Conservation (phyloP, 2,113 vertebrate species). For the Anseranas semipalmata region DNA sequence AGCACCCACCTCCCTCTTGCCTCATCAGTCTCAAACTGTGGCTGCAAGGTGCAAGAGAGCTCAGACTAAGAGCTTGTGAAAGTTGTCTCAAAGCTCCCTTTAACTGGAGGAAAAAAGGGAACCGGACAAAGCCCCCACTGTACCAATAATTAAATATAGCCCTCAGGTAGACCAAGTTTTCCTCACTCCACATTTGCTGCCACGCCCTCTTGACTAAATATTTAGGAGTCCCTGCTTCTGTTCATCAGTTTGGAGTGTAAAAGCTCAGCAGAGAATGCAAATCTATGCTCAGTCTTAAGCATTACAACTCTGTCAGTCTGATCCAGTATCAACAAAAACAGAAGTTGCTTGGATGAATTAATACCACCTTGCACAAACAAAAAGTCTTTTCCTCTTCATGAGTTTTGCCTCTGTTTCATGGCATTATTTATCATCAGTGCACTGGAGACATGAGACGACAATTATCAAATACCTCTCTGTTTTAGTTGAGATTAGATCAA, state of each 20-base stretch:
- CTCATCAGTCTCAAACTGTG: background rate
- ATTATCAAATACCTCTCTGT: background rate
- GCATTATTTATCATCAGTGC: background rate
- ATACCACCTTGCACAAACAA: background rate
- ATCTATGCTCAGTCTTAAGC: background rate
- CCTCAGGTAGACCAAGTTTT: background rate
- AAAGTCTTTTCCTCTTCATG: background rate
- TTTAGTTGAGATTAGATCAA: background rate
- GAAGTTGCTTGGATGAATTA: background rate
- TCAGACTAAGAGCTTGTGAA: background rate
- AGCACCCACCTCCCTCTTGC: background rate
- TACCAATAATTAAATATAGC: background rate
- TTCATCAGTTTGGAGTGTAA: background rate
- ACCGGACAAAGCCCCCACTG: rapidly evolving
- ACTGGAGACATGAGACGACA: background rate
- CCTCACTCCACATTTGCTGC: background rate
- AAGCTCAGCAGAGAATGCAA: background rate
- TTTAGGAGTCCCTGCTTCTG: background rate
- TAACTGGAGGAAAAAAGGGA: background rate
- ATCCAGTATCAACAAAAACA: background rate
- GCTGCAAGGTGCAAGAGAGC: background rate
- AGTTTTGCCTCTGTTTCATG: background rate
- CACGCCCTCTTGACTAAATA: background rate
- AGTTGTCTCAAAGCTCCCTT: background rate
- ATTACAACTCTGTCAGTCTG: background rate